phyloP scores from a whole-genome alignment of 2,113 vertebrate species.

The Hoplias malabaricus region DNA sequence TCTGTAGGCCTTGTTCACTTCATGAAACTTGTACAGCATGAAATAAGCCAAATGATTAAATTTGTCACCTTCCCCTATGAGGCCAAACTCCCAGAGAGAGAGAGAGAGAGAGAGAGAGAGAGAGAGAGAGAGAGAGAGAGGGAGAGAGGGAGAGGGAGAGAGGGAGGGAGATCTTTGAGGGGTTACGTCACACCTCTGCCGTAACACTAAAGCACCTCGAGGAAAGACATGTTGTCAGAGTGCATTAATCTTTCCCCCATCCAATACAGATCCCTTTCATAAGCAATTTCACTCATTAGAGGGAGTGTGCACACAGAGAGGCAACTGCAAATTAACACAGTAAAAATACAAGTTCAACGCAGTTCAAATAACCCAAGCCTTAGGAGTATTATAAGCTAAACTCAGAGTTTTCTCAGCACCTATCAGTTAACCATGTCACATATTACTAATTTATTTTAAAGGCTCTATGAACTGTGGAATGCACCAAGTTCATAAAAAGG shows the following conservation, averaged over 20 bases:
- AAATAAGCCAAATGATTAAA: conserved; percentile 30
- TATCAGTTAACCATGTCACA: neutral
- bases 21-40: neutral
- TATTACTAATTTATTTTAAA: neutral
- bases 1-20: conserved; percentile 5
- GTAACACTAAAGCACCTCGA: conserved; percentile 65
- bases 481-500: neutral
- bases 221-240: conserved; percentile 74
- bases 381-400: neutral
- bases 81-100: conserved; percentile 19
- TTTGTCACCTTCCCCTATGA: conserved; percentile 21
- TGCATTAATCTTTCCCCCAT: conserved; percentile 72
- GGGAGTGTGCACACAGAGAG: conserved; percentile 62
- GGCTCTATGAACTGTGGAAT: neutral
- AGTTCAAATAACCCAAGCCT: conserved; percentile 20
- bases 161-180: conserved; percentile 51
- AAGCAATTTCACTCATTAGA: conserved; percentile 75
- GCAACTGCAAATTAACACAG: conserved; percentile 36
- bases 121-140: neutral
- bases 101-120: neutral
- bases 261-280: conserved; percentile 74
- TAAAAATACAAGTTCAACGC: conserved; percentile 56
- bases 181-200: conserved; percentile 67
- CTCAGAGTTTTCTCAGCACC: neutral
- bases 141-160: conserved; percentile 33